Percentiles rank a stretch among this genome's conserved stretches.
Conservation (phyloP, 2,113 vertebrate species). For the Eubucco bourcierii region DNA sequence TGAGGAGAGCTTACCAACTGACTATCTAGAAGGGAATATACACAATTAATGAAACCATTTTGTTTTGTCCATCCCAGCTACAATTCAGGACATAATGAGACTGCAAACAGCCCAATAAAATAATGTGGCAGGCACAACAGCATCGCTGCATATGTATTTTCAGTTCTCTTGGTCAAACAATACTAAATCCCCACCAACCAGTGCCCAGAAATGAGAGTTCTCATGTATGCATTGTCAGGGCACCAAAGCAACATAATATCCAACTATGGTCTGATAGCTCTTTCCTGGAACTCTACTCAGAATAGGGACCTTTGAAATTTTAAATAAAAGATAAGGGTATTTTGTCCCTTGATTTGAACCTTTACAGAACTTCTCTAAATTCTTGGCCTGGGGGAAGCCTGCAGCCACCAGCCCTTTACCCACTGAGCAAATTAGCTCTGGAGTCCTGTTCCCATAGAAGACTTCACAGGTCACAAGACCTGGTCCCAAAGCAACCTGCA, state of each 20-base stretch:
- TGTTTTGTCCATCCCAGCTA: neutral
- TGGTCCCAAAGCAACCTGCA: neutral
- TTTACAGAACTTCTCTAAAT: neutral
- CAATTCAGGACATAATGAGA: neutral
- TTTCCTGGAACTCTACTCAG: neutral
- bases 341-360: neutral
- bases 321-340: fast-evolving
- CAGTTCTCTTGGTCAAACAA: neutral
- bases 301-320: neutral
- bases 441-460: fast-evolving
- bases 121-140: fast-evolving
- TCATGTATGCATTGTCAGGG: neutral
- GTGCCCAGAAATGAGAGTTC: neutral
- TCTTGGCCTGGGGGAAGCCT: neutral
- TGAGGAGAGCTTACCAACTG: neutral
- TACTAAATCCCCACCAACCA: neutral
- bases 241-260: neutral
- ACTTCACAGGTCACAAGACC: fast-evolving
- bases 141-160: fast-evolving
- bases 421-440: neutral
- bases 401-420: neutral
- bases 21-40: neutral
- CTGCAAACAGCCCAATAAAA: neutral
- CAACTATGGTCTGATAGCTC: neutral
- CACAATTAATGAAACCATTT: neutral